Evolutionary conservation across 2,888 invertebrate genomes (phyloP), one percentile per base, ranked within the genome.

Genomic region (Agrotis segetum): DNA sequence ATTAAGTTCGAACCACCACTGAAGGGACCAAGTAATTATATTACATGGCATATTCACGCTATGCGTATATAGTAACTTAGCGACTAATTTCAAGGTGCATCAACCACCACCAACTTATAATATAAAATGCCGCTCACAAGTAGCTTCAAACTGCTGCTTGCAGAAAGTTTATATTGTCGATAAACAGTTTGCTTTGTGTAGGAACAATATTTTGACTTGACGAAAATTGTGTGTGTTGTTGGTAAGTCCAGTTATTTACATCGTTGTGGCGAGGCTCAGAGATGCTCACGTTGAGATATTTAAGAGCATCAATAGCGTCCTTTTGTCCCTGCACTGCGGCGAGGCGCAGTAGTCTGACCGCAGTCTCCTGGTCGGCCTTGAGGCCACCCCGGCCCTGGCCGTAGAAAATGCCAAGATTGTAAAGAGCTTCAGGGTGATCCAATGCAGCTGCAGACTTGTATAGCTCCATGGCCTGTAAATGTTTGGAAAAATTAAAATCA

Each of bases 381-480:
- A 97, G 91, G 0, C 97, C 97, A 17, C 97, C 97, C 77, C 96
- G 92, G 0, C 97, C 97, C 87, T 97, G 97, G 2, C 97, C 97
- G 88, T 97, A 96, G 86, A 97, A 97, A 61, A 98, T 96, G 3
- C 97, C 97, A 65, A 98, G 95, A 88, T 98, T 98, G 88, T 97
- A 98, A 85, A 97, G 95, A 0, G 98, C 97, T 76, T 96, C 96
- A 3, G 97, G 95, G 87, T 98, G 97, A 49, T 97, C 97, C 64
- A 96, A 90, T 14, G 96, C 94, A 21, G 97, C 97, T 53, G 98
- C 98, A 71, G 96, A 92, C 75, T 95, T 93, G 87, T 98, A 98
- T 88, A 97, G 95, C 87, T 97, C 96, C 89, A 97, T 97, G 61
- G 98, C 98, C 97, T 97, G 86, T 49, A 24, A 82, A 58, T 40